Percentiles rank a stretch among this genome's conserved stretches.
Evolutionary conservation across 2,888 invertebrate species (phyloP).

Genomic region (Rhopalosiphum nymphaeae): DNA sequence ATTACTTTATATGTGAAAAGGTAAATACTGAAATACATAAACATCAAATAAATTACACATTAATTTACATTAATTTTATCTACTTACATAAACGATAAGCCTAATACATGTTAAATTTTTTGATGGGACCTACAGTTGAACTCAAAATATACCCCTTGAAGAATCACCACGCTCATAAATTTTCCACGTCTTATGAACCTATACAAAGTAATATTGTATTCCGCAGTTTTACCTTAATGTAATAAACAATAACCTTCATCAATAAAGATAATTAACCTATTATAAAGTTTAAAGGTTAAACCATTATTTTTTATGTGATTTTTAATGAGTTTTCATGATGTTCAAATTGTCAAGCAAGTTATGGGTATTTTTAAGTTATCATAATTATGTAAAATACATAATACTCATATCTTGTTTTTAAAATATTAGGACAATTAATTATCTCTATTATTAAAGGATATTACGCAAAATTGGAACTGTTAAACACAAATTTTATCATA

Average conservation of each 20-base stretch:
- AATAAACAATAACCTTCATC: no score
- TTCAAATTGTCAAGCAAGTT: no score
- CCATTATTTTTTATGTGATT: no score
- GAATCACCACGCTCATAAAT: background rate
- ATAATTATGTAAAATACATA: no score
- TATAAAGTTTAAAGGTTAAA: background rate
- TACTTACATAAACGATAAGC: background rate
- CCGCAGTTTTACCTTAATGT: no score
- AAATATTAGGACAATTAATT: no score
- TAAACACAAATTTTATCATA: no score
- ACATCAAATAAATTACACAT: background rate
- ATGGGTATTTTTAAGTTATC: no score
- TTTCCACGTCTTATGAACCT: background rate
- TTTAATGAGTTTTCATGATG: no score
- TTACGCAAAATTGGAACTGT: no score
- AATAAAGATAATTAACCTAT: background rate
- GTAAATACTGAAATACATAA: background rate
- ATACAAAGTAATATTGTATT: background rate
- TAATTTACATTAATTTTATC: background rate
- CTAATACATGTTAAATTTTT: background rate
- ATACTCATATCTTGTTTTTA: no score
- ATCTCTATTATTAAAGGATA: no score
- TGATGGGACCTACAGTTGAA: background rate
- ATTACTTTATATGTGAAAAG: background rate
- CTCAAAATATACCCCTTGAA: background rate